Conservation (phyloP, 2,797 vertebrate species). For the Smutsia gigantea region DNA sequence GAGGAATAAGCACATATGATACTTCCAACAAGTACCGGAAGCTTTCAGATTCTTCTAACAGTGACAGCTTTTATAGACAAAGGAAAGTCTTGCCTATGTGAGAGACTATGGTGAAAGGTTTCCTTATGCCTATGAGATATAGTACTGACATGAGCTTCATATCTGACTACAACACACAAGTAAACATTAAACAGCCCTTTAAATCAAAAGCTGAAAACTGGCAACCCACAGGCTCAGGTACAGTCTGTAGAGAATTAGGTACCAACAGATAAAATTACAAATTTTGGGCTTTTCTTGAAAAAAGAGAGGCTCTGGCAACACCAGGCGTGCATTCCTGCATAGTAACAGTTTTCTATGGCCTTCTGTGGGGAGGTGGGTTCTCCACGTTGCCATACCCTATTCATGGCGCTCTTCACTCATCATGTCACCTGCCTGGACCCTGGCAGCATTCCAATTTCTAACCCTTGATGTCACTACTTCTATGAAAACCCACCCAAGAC, state of each 20-base stretch:
- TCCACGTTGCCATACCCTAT: neutral
- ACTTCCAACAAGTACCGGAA: neutral
- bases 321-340: neutral
- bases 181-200: neutral
- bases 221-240: neutral
- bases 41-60: conserved; percentile 14
- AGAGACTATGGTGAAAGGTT: neutral
- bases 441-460: conserved; percentile 25
- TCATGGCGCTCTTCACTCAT: neutral
- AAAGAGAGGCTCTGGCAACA: neutral
- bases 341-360: neutral
- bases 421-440: neutral
- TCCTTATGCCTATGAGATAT: neutral
- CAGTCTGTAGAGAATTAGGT: neutral
- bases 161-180: neutral
- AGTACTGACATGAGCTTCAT: neutral
- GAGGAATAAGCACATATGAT: conserved; percentile 53
- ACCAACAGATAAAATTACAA: conserved; percentile 33
- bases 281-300: neutral
- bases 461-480: neutral
- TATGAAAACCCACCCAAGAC: neutral
- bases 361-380: neutral
- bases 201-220: neutral
- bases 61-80: neutral
- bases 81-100: neutral